Base-by-base conservation (phyloP, 2,113 vertebrate species). In the Pycnonotus jocosus region DNA sequence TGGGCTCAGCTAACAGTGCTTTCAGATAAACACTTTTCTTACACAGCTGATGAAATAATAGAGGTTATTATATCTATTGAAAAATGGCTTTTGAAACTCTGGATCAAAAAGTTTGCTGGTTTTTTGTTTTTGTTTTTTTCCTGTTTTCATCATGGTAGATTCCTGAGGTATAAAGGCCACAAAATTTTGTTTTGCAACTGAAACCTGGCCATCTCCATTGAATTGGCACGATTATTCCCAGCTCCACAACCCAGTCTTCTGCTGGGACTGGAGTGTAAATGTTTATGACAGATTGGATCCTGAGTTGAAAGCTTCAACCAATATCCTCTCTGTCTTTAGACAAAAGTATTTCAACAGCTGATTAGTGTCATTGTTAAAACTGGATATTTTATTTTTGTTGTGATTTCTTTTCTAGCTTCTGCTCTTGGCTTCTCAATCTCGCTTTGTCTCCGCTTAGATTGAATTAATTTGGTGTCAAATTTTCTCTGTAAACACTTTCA, bases 321-420 rank as follows among this genome's bases (percentile, higher is more conserved):
- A 6, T 38, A 56, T 37, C 33, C 20, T 37, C 65, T 58, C 18
- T 72, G 66, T 72, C 81, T 69, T 58, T 7, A 60, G 38, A 27
- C 50, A n/a, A 76, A 85, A 90, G 27, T 61, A 16, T 86, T 94
- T 91, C 66, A 90, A 47, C 88, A 93, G 74, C 82, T 92, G 64
- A 86, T 94, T 69, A 86, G 71, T n/a, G 51, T 53, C 44, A 10
- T 58, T 66, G 72, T 65, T 95, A 86, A 90, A 94, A 94, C 48
- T 4, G 94, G 58, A 11, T 50, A 20, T 33, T 82, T 95, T 35
- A 33, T 74, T 82, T 94, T 66, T 90, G 25, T 51, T 73, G 54
- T 58, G 78, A 58, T 51, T 83, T 42, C 90, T 91, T 45, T 53
- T n/a, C 57, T 69, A 53, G 84, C 62, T 94, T 91, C 85, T 77